Percentiles rank a stretch among this genome's conserved stretches.
Conservation (phyloP, 2,113 vertebrate species). For the Pseudopipra pipra region DNA sequence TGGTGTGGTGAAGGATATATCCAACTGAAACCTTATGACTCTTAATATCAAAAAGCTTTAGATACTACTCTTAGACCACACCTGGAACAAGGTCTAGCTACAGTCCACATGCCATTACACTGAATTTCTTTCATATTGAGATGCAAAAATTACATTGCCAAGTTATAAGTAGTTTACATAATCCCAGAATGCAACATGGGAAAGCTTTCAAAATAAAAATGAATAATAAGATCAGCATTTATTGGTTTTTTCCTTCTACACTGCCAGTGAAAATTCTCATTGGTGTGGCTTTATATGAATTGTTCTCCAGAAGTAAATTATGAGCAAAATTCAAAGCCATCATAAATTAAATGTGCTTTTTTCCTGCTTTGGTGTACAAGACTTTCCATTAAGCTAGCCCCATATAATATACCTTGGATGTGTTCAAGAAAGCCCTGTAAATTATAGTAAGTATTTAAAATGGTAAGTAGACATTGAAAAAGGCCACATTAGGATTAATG, state of each 20-base stretch:
- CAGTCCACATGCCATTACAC: neutral
- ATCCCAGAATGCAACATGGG: slow-evolving; percentile 50
- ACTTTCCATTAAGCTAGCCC: slow-evolving; percentile 83
- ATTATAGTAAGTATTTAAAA: slow-evolving; percentile 85
- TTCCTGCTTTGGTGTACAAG: slow-evolving; percentile 76
- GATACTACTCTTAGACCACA: neutral
- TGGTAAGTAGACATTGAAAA: slow-evolving; percentile 82
- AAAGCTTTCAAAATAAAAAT: slow-evolving; percentile 65
- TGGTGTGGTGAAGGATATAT: neutral
- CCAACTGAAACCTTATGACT: neutral
- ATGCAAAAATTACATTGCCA: slow-evolving; percentile 1
- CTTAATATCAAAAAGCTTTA: neutral
- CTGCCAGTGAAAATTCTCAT: slow-evolving; percentile 69
- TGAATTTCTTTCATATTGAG: slow-evolving; percentile 14
- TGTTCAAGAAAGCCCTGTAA: slow-evolving; percentile 82
- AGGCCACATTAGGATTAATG: slow-evolving; percentile 86
- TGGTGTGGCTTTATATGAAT: slow-evolving; percentile 70
- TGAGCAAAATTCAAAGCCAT: slow-evolving; percentile 78
- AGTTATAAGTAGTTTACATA: slow-evolving; percentile 63
- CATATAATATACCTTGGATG: slow-evolving; percentile 84
- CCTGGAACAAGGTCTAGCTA: neutral
- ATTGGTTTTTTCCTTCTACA: slow-evolving; percentile 58
- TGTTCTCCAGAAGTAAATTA: slow-evolving; percentile 78
- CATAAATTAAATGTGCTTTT: slow-evolving; percentile 79
- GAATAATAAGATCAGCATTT: slow-evolving; percentile 66